Percentiles rank a stretch among this genome's conserved stretches.
Conservation (phyloP, 2,113 vertebrate species). For the Calidris pygmaea region DNA sequence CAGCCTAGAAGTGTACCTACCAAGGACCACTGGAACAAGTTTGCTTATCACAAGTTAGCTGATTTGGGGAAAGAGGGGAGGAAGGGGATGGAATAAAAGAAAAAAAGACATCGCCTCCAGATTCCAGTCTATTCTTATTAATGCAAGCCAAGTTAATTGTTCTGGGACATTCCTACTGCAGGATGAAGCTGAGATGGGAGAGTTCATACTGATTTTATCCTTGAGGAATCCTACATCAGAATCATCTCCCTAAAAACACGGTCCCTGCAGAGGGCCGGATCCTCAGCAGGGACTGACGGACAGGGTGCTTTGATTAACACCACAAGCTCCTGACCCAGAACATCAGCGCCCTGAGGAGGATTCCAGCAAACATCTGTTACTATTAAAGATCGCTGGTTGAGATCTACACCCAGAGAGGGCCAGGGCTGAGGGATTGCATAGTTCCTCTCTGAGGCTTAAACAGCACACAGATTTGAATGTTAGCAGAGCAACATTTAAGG, state of each 20-base stretch:
- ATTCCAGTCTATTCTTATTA: background rate
- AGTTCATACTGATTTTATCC: background rate
- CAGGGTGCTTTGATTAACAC: slow-evolving; percentile 40
- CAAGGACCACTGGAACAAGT: background rate
- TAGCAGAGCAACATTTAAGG: background rate
- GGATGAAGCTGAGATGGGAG: background rate
- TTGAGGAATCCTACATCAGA: background rate
- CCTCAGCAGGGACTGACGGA: background rate
- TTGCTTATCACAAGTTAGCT: background rate
- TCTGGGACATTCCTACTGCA: background rate
- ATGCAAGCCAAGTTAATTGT: background rate
- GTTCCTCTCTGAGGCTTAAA: slow-evolving; percentile 17
- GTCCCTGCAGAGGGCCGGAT: background rate
- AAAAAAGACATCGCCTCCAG: background rate
- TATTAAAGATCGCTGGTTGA: slow-evolving; percentile 40
- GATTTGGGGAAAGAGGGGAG: background rate
- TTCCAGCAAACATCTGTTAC: slow-evolving; percentile 62
- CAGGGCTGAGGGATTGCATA: background rate
- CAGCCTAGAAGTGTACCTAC: background rate
- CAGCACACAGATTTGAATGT: slow-evolving; percentile 1
- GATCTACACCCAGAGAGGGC: slow-evolving; percentile 15
- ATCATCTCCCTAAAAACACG: rapidly evolving
- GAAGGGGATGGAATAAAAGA: too few species aligned
- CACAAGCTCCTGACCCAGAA: slow-evolving; percentile 33
- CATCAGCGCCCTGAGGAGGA: slow-evolving; percentile 42